Evolutionary conservation across 2,797 vertebrate species (phyloP), one percentile per base, ranked within the genome.

Genomic region (Coranthus polyacanthus): DNA sequence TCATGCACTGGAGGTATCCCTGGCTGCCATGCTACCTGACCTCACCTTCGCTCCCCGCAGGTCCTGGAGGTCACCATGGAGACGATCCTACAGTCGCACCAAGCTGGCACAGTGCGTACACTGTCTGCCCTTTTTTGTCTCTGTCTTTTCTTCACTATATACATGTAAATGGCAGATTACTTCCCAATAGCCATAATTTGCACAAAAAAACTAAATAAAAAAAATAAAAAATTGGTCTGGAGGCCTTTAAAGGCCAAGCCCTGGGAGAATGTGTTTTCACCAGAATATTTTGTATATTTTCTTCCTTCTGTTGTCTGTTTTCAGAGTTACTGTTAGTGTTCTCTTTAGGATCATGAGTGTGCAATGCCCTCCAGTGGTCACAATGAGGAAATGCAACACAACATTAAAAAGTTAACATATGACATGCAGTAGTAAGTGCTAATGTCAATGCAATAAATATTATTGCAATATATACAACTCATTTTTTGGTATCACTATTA

Each of bases 11-110:
- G 96, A 98, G 88, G 96, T 95, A 18, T 98, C 96, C 59, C 67
- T 98, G 90, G 96, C 96, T 0, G 51, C 92, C 57, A 94, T 97
- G 87, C 79, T 98, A 8, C 96, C 96, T 0, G 96, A 97, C 87
- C 93, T 95, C 69, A 63, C 58, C 43, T 78, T 96, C 15, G 95
- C 95, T 36, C 94, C 95, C 1, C 95, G 96, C 49, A 94, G 85
- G 72, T 95, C 94, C 43, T 98, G 96, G 96, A 94, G 95, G 81
- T 97, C 95, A 41, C 96, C 96, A 1, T 98, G 96, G 96, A 95
- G 95, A 78, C 93, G 96, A 1, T 95, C 96, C 7, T 98, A 98
- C 90, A 95, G 95, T 81, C 95, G 94, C 60, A 92, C 74, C 84
- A 96, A 94, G 86, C 92, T 93, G 51, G 94, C 96, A 53, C 81